Base-by-base conservation (phyloP, 2,797 vertebrate species). In the Myotis findleyi region DNA sequence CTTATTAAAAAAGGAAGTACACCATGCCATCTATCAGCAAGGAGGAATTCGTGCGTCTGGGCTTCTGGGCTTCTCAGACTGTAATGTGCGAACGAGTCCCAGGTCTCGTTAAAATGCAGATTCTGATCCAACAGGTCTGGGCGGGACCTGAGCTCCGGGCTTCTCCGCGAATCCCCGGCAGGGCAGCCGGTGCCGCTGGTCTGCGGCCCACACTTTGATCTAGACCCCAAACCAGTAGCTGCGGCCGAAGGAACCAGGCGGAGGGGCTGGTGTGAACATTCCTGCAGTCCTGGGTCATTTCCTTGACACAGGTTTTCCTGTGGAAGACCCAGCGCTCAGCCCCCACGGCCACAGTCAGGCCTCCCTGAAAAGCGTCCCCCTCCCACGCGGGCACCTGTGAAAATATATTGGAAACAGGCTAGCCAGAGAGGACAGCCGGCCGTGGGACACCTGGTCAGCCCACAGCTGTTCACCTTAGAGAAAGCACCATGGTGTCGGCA, bases 1-100 rank as follows among this genome's bases (percentile, higher is more conserved):
- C 73, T 96, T 88, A 85, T 62, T 82, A 85, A 82, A 89, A 44
- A 33, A 84, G 62, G 89, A 94, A 79, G 49, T 53, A 73, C 62
- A 69, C 71, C 38, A 9, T 77, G 18, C 71, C 47, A 12, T 88
- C 71, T 87, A 33, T 87, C 69, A 82, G 69, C 66, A 88, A 71
- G 62, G 87, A 85, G 30, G 38, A 27, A 57, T 59, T 27, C 21
- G 33, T 84, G 89, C 27, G 18, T 68, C 44, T 64, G 0, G 16
- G 11, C 53, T 7, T 87, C 36, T 30, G 13, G 14, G 33, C 51
- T 81, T 69, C 41, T 53, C 25, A 21, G 7, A 36, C 73, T 11
- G 7, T 30, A 36, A 38, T 27, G 14, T 17, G 17, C 7, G 0
- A 14, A 1, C 20, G 41, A 47, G 53, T 64, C n/a, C 38, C 5